phyloP scores from a whole-genome alignment of 2,113 vertebrate genomes.

The Felis chaus region DNA sequence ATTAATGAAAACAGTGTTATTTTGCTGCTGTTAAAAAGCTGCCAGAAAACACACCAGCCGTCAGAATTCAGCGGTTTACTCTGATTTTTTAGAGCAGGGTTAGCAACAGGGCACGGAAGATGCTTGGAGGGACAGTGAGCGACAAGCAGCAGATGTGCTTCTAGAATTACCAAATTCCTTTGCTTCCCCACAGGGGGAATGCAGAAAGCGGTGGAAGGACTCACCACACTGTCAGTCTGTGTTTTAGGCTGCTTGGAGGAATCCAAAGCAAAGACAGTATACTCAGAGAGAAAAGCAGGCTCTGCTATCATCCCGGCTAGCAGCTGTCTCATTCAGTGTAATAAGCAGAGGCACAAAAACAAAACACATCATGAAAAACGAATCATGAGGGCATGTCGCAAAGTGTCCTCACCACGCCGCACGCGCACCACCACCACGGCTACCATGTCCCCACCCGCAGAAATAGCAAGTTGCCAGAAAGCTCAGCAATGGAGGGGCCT shows the following conservation, averaged over 20 bases:
- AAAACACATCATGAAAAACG: conserved; percentile 84
- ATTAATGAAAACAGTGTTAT: conserved; percentile 82
- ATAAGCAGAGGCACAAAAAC: conserved; percentile 89
- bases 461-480: background rate
- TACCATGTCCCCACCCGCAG: background rate
- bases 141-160: conserved; percentile 86
- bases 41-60: conserved; percentile 79
- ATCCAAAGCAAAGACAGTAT: conserved; percentile 99
- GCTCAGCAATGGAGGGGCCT: background rate
- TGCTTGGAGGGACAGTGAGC: conserved; percentile 86
- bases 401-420: conserved; percentile 25
- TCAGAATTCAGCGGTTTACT: conserved; percentile 68
- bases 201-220: conserved; percentile 86
- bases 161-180: conserved; percentile 81
- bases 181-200: conserved; percentile 86
- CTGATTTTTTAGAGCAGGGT: conserved; percentile 88
- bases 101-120: conserved; percentile 85
- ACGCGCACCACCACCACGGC: background rate
- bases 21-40: conserved; percentile 72
- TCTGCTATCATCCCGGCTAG: conserved; percentile 99
- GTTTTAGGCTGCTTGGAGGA: conserved; percentile 94
- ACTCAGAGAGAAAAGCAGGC: conserved; percentile 99
- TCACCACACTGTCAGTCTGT: conserved; percentile 97
- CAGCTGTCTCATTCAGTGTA: conserved; percentile 93
- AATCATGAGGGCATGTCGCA: conserved; percentile 59